A percentile compares a stretch with the other conserved stretches of the same genome.
Evolutionary conservation across 2,797 vertebrate genomes (phyloP).

Genomic region (Bovichtus variegatus): DNA sequence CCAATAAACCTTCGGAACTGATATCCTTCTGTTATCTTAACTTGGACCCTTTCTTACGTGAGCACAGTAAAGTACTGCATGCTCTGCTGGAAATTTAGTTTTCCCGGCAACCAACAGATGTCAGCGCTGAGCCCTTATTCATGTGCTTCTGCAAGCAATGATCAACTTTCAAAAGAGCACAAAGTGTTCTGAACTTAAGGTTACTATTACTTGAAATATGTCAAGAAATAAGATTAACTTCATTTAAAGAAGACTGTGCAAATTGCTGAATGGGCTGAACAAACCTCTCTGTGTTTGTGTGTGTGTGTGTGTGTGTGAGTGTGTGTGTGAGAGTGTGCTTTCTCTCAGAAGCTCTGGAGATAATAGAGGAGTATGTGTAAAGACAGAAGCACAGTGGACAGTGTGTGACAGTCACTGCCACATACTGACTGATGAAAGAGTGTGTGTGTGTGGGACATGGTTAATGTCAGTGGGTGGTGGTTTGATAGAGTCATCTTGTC

Average conservation of each 20-base stretch:
- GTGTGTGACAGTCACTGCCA: slow-evolving; percentile 67
- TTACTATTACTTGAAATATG: background rate
- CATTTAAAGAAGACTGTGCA: background rate
- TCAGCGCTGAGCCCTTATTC: slow-evolving; percentile 54
- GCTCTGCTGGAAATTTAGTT: slow-evolving; percentile 1
- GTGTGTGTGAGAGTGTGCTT: slow-evolving; percentile 3
- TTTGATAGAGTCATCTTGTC: slow-evolving; percentile 55
- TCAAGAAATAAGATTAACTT: background rate
- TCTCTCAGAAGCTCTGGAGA: slow-evolving; percentile 9
- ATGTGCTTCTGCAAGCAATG: background rate
- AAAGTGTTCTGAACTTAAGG: background rate
- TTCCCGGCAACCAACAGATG: slow-evolving; percentile 62
- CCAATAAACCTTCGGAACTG: slow-evolving; percentile 54
- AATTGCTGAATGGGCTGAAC: background rate
- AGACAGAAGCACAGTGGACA: slow-evolving; percentile 34
- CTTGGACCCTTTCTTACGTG: background rate
- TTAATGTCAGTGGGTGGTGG: slow-evolving; percentile 37
- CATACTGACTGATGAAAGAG: slow-evolving; percentile 52
- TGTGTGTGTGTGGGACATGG: slow-evolving; percentile 22
- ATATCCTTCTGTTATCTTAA: background rate
- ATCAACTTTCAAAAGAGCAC: background rate
- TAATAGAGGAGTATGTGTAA: slow-evolving; percentile 52
- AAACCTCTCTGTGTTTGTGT: background rate
- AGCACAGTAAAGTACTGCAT: background rate
- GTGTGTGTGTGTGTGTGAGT: background rate